These are phyloP conservation scores for Hiodon alosoides DNA, from an alignment of 2,113 vertebrate genomes.

Conservation along the genomic window DNA sequence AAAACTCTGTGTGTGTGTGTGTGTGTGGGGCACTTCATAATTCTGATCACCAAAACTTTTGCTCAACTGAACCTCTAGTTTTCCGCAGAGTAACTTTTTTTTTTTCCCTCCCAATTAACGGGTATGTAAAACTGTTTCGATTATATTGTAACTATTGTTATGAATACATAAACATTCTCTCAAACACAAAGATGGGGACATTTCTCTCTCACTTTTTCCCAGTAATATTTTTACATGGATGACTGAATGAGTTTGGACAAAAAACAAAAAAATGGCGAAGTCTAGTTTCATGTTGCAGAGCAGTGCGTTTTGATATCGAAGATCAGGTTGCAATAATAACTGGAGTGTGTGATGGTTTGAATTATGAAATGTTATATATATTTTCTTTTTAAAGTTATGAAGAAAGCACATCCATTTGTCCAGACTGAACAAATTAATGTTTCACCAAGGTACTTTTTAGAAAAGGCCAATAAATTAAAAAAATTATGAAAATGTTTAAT, in stretches of 20 bases:
- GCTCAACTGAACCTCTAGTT: not conserved
- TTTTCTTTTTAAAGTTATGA: conserved; percentile 8
- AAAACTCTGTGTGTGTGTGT: not conserved
- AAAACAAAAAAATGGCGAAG: conserved; percentile 21
- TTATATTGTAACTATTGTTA: not conserved
- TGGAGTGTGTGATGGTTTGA: conserved; percentile 34
- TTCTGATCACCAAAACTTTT: conserved; percentile 6
- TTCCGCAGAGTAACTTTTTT: too few relatives aligned
- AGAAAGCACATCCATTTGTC: conserved; percentile 61
- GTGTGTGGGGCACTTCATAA: conserved; percentile 9
- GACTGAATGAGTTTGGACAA: conserved; percentile 39
- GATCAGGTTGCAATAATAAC: conserved; percentile 38
- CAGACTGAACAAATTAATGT: conserved; percentile 24
- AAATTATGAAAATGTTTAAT: too few relatives aligned
- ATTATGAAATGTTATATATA: conserved; percentile 29
- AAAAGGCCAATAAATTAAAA: too few relatives aligned
- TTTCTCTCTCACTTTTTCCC: conserved; percentile 24
- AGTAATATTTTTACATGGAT: conserved; percentile 6
- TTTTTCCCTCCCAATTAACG: not conserved
- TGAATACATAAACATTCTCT: not conserved
- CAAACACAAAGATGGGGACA: conserved; percentile 15
- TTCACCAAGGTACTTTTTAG: too few relatives aligned
- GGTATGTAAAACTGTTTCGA: not conserved
- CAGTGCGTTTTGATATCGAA: conserved; percentile 45
- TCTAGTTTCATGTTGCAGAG: conserved; percentile 47